Percentiles rank a stretch among this genome's conserved stretches.
phyloP scores from a whole-genome alignment of 37 sponge, comb jelly and placozoan species.

The Spongia lamella region DNA sequence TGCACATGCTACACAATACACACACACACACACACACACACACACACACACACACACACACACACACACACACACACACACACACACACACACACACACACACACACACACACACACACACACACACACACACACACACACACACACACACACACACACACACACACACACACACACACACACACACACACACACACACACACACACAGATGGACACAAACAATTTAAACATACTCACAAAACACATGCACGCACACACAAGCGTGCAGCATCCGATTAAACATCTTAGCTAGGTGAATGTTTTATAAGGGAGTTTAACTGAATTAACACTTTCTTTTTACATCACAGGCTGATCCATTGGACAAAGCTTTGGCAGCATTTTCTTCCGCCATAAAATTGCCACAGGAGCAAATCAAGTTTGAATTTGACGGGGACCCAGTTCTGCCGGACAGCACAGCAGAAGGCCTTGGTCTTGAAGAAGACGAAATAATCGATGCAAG shows the following conservation, averaged over 20 bases:
- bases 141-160: too few relatives aligned
- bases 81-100: too few relatives aligned
- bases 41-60: too few relatives aligned
- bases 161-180: too few relatives aligned
- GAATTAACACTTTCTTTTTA: background rate
- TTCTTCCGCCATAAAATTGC: constrained; percentile 44
- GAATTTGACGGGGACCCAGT: constrained; percentile 79
- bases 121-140: too few relatives aligned
- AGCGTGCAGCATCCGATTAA: too few relatives aligned
- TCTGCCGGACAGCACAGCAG: constrained; percentile 45
- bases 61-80: too few relatives aligned
- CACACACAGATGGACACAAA: too few relatives aligned
- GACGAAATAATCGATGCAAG: constrained; percentile 77
- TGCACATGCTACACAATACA: background rate
- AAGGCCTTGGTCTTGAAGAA: constrained; percentile 72
- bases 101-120: too few relatives aligned
- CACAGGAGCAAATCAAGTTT: constrained; percentile 38
- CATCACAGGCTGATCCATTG: constrained; percentile 55
- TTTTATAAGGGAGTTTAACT: background rate
- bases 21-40: background rate
- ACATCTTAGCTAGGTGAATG: background rate
- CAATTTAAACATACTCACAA: background rate
- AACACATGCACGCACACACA: background rate
- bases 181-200: too few relatives aligned
- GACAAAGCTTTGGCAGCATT: constrained; percentile 52